Evolutionary conservation across 1,140 invertebrate species (phyloP).

Genomic region (Ceratina calcarata): DNA sequence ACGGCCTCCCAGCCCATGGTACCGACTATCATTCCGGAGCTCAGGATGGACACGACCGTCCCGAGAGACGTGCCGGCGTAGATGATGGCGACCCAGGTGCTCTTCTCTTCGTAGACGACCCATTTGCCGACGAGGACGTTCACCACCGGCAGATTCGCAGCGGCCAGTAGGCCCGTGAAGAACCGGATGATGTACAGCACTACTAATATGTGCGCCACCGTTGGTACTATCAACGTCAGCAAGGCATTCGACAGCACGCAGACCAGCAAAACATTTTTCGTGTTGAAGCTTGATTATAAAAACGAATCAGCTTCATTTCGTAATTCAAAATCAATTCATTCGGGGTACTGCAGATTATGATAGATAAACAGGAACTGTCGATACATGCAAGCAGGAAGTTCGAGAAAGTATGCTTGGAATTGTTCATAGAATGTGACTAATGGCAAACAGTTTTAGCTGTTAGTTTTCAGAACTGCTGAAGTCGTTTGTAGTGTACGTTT

Average conservation of each 20-base stretch:
- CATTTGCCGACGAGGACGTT: constrained; percentile 77
- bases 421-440: too few relatives aligned
- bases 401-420: too few relatives aligned
- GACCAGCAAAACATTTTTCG: constrained; percentile 90
- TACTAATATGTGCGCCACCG: constrained; percentile 80
- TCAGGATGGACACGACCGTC: constrained; percentile 87
- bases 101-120: constrained; percentile 78
- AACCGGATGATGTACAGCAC: constrained; percentile 81
- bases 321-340: too few relatives aligned
- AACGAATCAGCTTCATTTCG: too few relatives aligned
- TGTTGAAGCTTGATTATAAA: constrained; percentile 82
- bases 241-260: constrained; percentile 88
- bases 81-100: constrained; percentile 82
- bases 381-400: too few relatives aligned
- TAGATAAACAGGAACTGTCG: too few relatives aligned
- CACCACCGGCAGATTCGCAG: constrained; percentile 76
- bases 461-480: too few relatives aligned
- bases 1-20: constrained; percentile 87
- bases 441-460: too few relatives aligned
- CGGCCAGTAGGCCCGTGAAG: constrained; percentile 82
- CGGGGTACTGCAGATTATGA: too few relatives aligned
- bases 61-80: constrained; percentile 87
- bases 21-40: constrained; percentile 85
- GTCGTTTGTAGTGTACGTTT: too few relatives aligned
- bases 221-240: constrained; percentile 85